Evolutionary conservation across 2,888 invertebrate genomes (phyloP).

Genomic region (Merodon equestris): DNA sequence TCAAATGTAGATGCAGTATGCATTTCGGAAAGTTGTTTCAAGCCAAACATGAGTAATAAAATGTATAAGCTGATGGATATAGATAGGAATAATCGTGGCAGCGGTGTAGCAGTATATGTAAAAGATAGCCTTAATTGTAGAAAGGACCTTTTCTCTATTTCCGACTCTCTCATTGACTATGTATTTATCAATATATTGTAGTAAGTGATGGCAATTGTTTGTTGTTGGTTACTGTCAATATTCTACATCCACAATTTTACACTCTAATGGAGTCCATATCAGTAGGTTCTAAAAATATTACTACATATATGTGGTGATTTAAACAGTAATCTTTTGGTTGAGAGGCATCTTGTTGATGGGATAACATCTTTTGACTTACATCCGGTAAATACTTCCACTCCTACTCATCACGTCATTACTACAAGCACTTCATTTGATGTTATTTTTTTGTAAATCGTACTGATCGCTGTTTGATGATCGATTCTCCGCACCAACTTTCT

Average conservation of each 20-base stretch:
- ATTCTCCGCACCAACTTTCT: neutral
- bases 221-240: too few relatives aligned
- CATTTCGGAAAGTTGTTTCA: constrained; percentile 3
- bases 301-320: too few relatives aligned
- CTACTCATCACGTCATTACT: constrained; percentile 1
- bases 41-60: neutral
- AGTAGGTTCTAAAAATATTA: neutral
- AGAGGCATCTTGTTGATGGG: neutral
- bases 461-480: neutral
- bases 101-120: constrained; percentile 4
- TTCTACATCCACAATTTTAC: too few relatives aligned
- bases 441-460: too few relatives aligned
- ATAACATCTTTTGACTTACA: constrained; percentile 1
- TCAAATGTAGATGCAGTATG: constrained; percentile 2
- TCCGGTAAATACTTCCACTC: constrained; percentile 6
- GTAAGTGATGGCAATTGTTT: too few relatives aligned
- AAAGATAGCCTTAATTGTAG: neutral
- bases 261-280: neutral
- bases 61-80: neutral
- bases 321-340: too few relatives aligned
- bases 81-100: neutral
- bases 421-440: neutral
- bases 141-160: neutral
- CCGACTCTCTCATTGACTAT: neutral
- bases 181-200: too few relatives aligned